Evolutionary conservation across 2,888 invertebrate species (phyloP), one percentile per base, ranked within the genome.

Genomic region (Darwinula stevensoni): DNA sequence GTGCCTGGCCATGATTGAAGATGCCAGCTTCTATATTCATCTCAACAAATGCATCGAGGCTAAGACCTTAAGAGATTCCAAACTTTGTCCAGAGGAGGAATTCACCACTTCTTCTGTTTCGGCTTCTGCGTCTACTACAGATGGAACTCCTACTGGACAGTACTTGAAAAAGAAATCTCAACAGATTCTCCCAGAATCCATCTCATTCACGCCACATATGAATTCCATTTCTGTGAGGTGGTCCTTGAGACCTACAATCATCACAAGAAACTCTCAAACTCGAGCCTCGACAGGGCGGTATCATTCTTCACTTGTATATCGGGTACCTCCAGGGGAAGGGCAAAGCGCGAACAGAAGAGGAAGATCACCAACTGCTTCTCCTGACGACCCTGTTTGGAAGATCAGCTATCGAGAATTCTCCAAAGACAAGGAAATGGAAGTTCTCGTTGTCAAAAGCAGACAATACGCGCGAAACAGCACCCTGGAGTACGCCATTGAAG

Each of bases 41-140:
- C 32, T 36, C 11, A 37, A 36, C 31, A 31, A 37, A 29, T 37
- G 37, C 31, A 27, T 29, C 4, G 37, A 34, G 4, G 36, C 36
- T n/a, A 36, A 33, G 29, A 31, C 37, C 2, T 31, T 36, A 18
- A 35, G 32, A 27, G 37, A 37, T 27, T 11, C 17, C 27, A 13
- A 4, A 13, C 12, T 5, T 14, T 14, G 14, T 13, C 13, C 27
- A 14, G 14, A 4, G 27, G 27, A 13, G 27, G 4, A 4, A 4
- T 5, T n/a, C n/a, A n/a, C n/a, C n/a, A n/a, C n/a, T n/a, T n/a
- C n/a, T n/a, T n/a, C n/a, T n/a, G n/a, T n/a, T n/a, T n/a, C n/a
- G n/a, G n/a, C n/a, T n/a, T n/a, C n/a, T n/a, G n/a, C n/a, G n/a
- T n/a, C n/a, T n/a, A n/a, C n/a, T n/a, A n/a, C n/a, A n/a, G n/a